Conservation (phyloP, 1,140 invertebrate genomes). For the Polyergus mexicanus region DNA sequence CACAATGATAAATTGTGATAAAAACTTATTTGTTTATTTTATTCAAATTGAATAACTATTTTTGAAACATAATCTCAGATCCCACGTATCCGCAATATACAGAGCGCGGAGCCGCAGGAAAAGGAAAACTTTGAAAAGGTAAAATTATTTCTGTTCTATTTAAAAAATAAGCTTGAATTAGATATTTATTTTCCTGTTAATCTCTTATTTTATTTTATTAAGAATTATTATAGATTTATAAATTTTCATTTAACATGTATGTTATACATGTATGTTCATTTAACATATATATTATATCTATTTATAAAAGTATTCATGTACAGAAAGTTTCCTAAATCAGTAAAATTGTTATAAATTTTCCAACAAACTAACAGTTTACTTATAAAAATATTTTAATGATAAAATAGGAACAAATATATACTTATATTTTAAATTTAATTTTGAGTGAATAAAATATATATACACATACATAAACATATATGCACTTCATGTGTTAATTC, state of each 20-base stretch:
- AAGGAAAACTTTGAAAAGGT: conserved; percentile 92
- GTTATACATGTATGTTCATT: background rate
- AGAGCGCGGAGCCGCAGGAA: conserved; percentile 88
- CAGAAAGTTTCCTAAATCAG: conserved; percentile 15
- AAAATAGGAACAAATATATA: conserved; percentile 7
- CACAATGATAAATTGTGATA: conserved; percentile 33
- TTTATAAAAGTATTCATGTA: conserved; percentile 4
- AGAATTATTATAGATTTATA: background rate
- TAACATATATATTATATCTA: conserved; percentile 2
- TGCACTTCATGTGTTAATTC: background rate
- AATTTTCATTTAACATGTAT: conserved; percentile 3
- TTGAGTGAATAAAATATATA: background rate
- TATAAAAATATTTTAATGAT: background rate
- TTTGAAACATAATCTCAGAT: conserved; percentile 87
- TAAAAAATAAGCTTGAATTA: background rate
- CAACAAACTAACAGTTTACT: background rate
- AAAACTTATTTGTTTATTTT: conserved; percentile 38
- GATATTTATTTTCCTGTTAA: background rate
- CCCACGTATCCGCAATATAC: conserved; percentile 86
- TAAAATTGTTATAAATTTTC: conserved; percentile 45
- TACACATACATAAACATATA: too few relatives aligned
- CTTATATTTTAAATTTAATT: conserved; percentile 26
- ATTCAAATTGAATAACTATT: conserved; percentile 81
- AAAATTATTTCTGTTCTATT: conserved; percentile 81
- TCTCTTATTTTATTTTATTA: background rate